Base-by-base conservation (phyloP, 30 jellyfish, hydroid and myxozoan genomes). In the Hydractinia echinata region DNA sequence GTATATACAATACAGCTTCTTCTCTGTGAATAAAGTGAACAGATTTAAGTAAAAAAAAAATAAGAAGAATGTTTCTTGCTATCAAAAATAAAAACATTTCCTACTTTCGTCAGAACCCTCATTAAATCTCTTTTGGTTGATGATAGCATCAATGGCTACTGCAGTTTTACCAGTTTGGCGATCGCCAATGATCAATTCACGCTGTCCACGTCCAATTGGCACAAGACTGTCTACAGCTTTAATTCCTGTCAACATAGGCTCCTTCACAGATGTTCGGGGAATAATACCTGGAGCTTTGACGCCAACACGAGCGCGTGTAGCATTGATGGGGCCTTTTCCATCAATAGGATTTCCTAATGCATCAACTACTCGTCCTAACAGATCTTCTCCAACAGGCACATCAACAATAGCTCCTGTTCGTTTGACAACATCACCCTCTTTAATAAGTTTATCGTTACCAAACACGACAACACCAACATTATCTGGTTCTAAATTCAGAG, bases 101-200 rank as follows among this genome's bases (percentile, higher is more conserved):
- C 67, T 72, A 93, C 96, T 85, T 84, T 95, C 99, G 67, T 95
- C 83, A 7, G 61, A 56, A 15, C 93, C 84, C 14, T 89, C 97
- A 76, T 95, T 95, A 83, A 95, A 89, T 66, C 97, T 77, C 87
- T 95, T 95, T 79, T 95, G 99, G 83, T 95, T 95, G 88, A 95
- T 89, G 81, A 95, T 95, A 30, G 99, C 81, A 72, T 95, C 99
- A 81, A 95, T 86, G 62, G 99, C 99, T 88, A 94, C 85, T 0
- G 99, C 99, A 61, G 99, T 94, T 66, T 94, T 94, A 53, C 98
- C 99, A 6, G 99, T 95, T 79, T 95, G 99, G n/a, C 99, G 87
- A 91, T 95, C 99, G 4, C 99, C 99, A 84, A 95, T 95, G 44
- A 95, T 95, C 96, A 95, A 84, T 79, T 95, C 99, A 52, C 99